Base-by-base conservation (phyloP, 2,888 invertebrate species). In the Scrobipalpa atriplicella region DNA sequence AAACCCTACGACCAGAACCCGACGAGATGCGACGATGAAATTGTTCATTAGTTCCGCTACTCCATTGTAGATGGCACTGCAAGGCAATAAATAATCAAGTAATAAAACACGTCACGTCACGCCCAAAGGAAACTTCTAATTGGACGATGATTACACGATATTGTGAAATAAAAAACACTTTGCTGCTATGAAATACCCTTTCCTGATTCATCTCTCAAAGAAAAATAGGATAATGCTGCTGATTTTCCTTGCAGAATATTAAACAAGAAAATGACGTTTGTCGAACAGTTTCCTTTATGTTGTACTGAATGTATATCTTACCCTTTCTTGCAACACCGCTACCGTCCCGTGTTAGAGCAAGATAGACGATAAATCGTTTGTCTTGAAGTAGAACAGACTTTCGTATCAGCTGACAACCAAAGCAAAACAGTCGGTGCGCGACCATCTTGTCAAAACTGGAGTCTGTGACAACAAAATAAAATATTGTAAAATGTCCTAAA, bases 401-500 rank as follows among this genome's bases (percentile, higher is more conserved):
- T 89, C 88, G 89, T 93, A 93, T 93, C 93, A 93, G 93, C 93
- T 93, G 93, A 93, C 93, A 93, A 91, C 86, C 93, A 93, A 93
- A 93, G 93, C 93, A 93, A 93, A 93, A 93, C 93, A 93, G 93
- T 93, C 92, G 92, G 93, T 92, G 89, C 90, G 92, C 93, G 89
- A 93, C 93, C 93, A 93, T 93, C 93, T 93, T 93, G 93, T 93
- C 93, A 93, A 92, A 93, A 90, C 90, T 90, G 82, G 85, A 92
- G 87, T 87, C 90, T 86, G 89, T 86, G 88, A 87, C 90, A 89
- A 89, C 90, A 92, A 91, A 92, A 90, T 91, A 89, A 90, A 63
- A 69, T 92, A 87, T 89, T 89, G 85, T 87, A 92, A 93, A 92
- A 91, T 92, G 92, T 84, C 84, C 83, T 92, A 91, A 89, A 86